Evolutionary conservation across 2,113 vertebrate genomes (phyloP), one percentile per base, ranked within the genome.

Genomic region (Caranx melampygus): DNA sequence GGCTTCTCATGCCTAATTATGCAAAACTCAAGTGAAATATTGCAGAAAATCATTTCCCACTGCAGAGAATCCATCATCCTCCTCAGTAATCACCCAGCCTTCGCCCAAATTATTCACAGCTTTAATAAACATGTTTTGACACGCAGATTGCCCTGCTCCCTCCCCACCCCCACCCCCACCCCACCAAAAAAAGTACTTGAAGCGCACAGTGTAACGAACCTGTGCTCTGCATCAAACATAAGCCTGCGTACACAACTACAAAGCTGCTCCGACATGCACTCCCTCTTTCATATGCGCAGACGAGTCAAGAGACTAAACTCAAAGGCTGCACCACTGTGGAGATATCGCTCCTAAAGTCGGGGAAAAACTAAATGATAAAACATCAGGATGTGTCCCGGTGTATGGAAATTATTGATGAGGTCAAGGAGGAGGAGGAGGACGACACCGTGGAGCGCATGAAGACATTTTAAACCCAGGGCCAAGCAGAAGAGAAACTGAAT

Each of bases 1-100:
- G 85, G 79, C 76, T 57, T 68, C 71, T 71, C 72, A 13, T 58
- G 83, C 70, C 82, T 89, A 88, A 91, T 92, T 91, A 90, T 88
- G 88, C 74, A 88, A 91, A 85, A 89, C 79, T 79, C 74, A 21
- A 55, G 70, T 82, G 79, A 87, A 93, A 89, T 85, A 87, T 81
- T 79, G 65, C 72, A 84, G 87, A 87, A 90, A 91, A 88, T 88
- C 7, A 86, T 85, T 82, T 86, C 62, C 64, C 12, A 45, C 70
- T 72, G 62, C 70, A 44, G 58, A 84, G 70, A 88, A 85, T 85
- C 75, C 73, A 90, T 91, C 86, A 62, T 51, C 71, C 69, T 76
- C 31, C 72, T 63, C 73, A 35, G 72, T 67, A 82, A 80, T 85
- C 79, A 83, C 12, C 75, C 74, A 76, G 64, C 75, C 62, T 54